Evolutionary conservation across 2,113 vertebrate species (phyloP).

Genomic region (Semicossyphus pulcher): DNA sequence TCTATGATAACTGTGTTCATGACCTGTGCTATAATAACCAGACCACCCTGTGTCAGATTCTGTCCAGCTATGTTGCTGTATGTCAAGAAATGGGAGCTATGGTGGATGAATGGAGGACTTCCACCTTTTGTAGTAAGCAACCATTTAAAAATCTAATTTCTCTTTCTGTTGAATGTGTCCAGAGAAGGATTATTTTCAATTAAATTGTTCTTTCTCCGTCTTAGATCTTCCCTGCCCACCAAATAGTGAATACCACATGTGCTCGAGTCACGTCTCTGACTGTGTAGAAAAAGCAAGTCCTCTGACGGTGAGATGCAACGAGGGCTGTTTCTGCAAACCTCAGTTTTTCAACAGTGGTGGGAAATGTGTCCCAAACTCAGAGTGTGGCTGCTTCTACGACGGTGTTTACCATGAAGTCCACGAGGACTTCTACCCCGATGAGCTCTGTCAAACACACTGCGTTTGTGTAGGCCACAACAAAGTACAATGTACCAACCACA

Average conservation of each 20-base stretch:
- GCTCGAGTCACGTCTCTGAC: constrained; percentile 31
- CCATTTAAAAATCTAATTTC: neutral
- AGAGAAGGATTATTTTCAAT: neutral
- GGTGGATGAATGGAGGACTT: constrained; percentile 61
- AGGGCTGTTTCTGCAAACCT: constrained; percentile 48
- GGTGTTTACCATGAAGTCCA: constrained; percentile 44
- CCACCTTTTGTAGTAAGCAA: constrained; percentile 58
- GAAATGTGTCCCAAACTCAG: constrained; percentile 23
- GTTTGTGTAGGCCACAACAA: constrained; percentile 41
- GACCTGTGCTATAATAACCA: constrained; percentile 60
- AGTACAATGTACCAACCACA: constrained; percentile 46
- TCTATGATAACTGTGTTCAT: constrained; percentile 65
- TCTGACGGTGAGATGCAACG: constrained; percentile 26
- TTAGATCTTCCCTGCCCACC: constrained; percentile 38
- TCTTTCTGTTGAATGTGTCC: neutral
- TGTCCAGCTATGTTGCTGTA: constrained; percentile 56
- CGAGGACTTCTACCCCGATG: constrained; percentile 52
- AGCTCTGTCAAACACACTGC: constrained; percentile 54
- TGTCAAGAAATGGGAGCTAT: constrained; percentile 57
- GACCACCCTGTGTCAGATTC: constrained; percentile 44
- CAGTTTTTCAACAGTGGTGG: constrained; percentile 28
- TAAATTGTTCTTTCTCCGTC: neutral
- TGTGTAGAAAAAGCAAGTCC: constrained; percentile 34
- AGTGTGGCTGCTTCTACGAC: constrained; percentile 49
- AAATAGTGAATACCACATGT: constrained; percentile 48